Evolutionary conservation across 2,797 vertebrate genomes (phyloP).

Genomic region (Sphenodon punctatus): DNA sequence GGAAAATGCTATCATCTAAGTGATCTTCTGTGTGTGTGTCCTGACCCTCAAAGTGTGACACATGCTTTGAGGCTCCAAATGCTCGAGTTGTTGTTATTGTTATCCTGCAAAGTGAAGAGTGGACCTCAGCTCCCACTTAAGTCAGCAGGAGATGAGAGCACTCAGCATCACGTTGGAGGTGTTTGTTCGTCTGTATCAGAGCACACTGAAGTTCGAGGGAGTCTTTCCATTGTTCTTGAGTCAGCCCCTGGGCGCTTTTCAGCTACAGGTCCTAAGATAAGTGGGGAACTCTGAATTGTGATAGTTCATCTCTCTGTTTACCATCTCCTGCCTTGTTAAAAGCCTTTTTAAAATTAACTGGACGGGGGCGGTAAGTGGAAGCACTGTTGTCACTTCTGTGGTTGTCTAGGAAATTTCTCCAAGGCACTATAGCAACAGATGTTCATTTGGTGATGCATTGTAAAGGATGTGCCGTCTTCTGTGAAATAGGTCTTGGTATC

Average conservation of each 20-base stretch:
- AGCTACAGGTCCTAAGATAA: conserved; percentile 27
- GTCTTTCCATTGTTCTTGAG: background rate
- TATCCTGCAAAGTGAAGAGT: background rate
- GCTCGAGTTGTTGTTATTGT: background rate
- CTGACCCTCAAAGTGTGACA: too few species aligned
- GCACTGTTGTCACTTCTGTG: conserved; percentile 44
- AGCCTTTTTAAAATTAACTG: conserved; percentile 11
- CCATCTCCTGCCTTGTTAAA: conserved; percentile 4
- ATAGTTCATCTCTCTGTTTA: conserved; percentile 37
- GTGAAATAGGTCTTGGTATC: conserved; percentile 60
- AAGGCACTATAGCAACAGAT: conserved; percentile 71
- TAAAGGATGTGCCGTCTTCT: conserved; percentile 55
- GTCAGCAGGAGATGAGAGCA: conserved; percentile 36
- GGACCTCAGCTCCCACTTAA: conserved; percentile 40
- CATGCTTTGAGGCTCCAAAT: too few species aligned
- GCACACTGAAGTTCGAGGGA: background rate
- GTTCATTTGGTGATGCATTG: conserved; percentile 69
- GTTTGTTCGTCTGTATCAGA: background rate
- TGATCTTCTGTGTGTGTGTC: background rate
- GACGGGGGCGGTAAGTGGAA: background rate
- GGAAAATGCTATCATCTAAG: background rate
- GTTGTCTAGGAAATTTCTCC: conserved; percentile 76
- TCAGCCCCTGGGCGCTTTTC: background rate
- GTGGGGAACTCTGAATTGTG: conserved; percentile 30
- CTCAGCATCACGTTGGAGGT: conserved; percentile 32